Percentiles rank a stretch among this genome's conserved stretches.
These are phyloP conservation scores for Periophthalmus magnuspinnatus DNA, from an alignment of 2,797 vertebrate species.

Conservation along the genomic window DNA sequence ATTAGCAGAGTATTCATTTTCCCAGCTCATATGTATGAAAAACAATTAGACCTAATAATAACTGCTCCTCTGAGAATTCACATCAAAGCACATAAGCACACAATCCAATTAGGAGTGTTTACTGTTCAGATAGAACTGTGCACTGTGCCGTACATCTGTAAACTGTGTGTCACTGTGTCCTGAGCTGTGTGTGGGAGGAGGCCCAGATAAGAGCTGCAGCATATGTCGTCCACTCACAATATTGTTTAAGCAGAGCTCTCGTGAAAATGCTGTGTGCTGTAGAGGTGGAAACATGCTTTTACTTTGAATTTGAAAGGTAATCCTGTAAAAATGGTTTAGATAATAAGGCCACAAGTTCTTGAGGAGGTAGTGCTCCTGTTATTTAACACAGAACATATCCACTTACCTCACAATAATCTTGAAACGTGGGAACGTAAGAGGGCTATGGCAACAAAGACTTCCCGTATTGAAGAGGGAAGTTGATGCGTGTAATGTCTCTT, in stretches of 20 bases:
- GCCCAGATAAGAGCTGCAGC: conserved; percentile 31
- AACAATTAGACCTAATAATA: conserved; percentile 77
- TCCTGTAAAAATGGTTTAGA: neutral
- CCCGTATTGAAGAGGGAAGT: too few species aligned
- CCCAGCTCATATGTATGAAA: conserved; percentile 63
- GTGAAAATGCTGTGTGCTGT: neutral
- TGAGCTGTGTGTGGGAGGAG: conserved; percentile 48
- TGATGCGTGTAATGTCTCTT: too few species aligned
- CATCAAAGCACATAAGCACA: conserved; percentile 73
- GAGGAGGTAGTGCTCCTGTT: too few species aligned
- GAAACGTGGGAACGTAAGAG: too few species aligned
- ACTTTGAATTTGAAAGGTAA: neutral
- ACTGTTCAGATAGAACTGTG: conserved; percentile 73
- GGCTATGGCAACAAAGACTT: too few species aligned
- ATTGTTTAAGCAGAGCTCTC: neutral
- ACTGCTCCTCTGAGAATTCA: conserved; percentile 70
- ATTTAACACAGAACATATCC: too few species aligned
- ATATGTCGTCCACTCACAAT: conserved; percentile 4
- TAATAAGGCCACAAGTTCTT: too few species aligned
- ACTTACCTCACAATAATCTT: too few species aligned
- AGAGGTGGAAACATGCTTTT: neutral
- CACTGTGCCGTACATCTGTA: conserved; percentile 68
- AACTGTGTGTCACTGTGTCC: conserved; percentile 60
- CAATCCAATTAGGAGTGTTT: conserved; percentile 79
- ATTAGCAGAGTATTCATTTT: conserved; percentile 61